These are phyloP conservation scores for Brachionus koreanus DNA, from an alignment of 1,140 invertebrate species.

Conservation along the genomic window DNA sequence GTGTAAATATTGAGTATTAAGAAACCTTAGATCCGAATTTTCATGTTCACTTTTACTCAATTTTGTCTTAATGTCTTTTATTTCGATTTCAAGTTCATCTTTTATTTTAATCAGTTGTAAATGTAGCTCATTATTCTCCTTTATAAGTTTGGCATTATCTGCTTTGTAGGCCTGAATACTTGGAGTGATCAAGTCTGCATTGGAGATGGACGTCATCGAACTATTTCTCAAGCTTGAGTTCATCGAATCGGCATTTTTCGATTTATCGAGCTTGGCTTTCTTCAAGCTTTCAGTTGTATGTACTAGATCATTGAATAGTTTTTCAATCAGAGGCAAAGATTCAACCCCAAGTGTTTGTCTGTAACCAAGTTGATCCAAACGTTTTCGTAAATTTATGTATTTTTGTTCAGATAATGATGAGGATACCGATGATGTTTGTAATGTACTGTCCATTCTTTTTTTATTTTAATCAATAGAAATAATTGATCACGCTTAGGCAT, in stretches of 20 bases:
- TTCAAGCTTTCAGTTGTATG: conserved; percentile 73
- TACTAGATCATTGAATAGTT: conserved; percentile 69
- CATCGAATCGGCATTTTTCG: conserved; percentile 26
- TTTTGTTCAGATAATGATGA: conserved; percentile 40
- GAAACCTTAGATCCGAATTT: conserved; percentile 63
- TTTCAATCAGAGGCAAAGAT: conserved; percentile 70
- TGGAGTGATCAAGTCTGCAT: neutral
- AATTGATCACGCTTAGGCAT: neutral
- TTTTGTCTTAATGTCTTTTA: conserved; percentile 64
- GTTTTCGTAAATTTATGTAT: conserved; percentile 61
- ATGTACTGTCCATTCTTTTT: conserved; percentile 27
- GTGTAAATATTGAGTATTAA: conserved; percentile 63
- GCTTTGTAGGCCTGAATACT: conserved; percentile 47
- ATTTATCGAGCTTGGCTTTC: conserved; percentile 65
- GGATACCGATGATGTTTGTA: conserved; percentile 12
- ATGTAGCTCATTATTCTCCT: conserved; percentile 68
- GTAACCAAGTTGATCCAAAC: conserved; percentile 70
- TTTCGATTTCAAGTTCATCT: conserved; percentile 64
- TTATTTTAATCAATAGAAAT: neutral
- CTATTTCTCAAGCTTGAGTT: neutral
- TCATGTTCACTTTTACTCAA: conserved; percentile 64
- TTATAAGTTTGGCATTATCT: conserved; percentile 58
- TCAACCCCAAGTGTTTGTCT: conserved; percentile 68
- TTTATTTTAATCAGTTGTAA: conserved; percentile 65
- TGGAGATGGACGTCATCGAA: neutral